Evolutionary conservation across 2,888 invertebrate genomes (phyloP).

Genomic region (Baccha elongata): DNA sequence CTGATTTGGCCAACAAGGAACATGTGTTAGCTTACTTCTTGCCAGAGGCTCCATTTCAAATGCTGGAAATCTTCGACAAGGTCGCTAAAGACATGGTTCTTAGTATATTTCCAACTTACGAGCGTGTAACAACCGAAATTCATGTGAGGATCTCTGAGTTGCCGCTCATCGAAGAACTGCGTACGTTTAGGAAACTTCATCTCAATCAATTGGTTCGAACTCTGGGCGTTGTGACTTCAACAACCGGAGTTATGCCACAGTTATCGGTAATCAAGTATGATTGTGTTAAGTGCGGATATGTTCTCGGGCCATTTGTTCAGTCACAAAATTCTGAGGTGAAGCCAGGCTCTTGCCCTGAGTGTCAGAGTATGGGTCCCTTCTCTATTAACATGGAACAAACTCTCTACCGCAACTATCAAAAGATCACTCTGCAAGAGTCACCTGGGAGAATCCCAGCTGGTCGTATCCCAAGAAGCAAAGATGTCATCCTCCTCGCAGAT

Average conservation of each 20-base stretch:
- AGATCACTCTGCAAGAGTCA: slow-evolving; percentile 98
- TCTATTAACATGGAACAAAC: slow-evolving; percentile 99
- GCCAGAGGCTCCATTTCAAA: slow-evolving; percentile 98
- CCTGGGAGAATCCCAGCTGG: slow-evolving; percentile 99
- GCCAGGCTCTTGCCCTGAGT: slow-evolving; percentile 98
- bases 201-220: slow-evolving; percentile 97
- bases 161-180: slow-evolving; percentile 96
- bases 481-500: slow-evolving; percentile 96
- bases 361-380: slow-evolving; percentile 98
- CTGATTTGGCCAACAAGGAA: slow-evolving; percentile 93
- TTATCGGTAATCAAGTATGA: slow-evolving; percentile 98
- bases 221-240: slow-evolving; percentile 96
- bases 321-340: slow-evolving; percentile 96
- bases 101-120: slow-evolving; percentile 97
- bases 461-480: slow-evolving; percentile 98
- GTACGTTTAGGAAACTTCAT: slow-evolving; percentile 94
- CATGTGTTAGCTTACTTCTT: slow-evolving; percentile 98
- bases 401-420: slow-evolving; percentile 98
- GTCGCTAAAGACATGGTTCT: slow-evolving; percentile 96
- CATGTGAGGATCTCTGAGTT: slow-evolving; percentile 97
- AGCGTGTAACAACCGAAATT: slow-evolving; percentile 95
- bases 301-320: slow-evolving; percentile 98
- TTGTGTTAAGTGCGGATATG: slow-evolving; percentile 96
- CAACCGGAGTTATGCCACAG: slow-evolving; percentile 97
- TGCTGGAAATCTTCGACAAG: slow-evolving; percentile 97